Evolutionary conservation across 2,113 vertebrate genomes (phyloP), one percentile per base, ranked within the genome.

Genomic region (Silurus glanis): DNA sequence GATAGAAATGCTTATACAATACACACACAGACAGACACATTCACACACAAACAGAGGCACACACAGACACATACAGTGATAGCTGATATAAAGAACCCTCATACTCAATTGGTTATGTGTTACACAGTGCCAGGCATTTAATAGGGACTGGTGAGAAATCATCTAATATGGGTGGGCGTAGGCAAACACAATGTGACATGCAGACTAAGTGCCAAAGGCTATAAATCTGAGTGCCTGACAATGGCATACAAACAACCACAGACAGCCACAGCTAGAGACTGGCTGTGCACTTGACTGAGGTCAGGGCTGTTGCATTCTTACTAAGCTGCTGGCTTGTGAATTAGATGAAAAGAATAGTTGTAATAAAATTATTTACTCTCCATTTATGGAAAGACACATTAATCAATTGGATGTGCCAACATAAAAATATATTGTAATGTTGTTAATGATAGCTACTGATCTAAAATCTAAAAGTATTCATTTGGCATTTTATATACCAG

Each of bases 41-140:
- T 89, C 55, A 79, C 84, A 85, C 79, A 91, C 82, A 88, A 86
- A 79, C 86, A 86, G 37, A 37, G 75, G 87, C 83, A 89, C 88
- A 90, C 85, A 88, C 84, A 90, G 72, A 82, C 87, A 89, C 87
- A 80, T 85, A 72, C 51, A 72, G 49, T 85, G 23, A 81, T 88
- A 90, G 84, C 79, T 87, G 88, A 88, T 75, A 80, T 62, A 80
- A 84, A 74, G 59, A 81, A 49, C 81, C 25, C 89, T 69, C 86
- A 83, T 87, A 86, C 72, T 53, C 89, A 88, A 72, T 88, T 81
- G 88, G 90, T 90, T 91, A 83, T 87, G 81, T 67, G 71, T 88
- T 82, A 88, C 59, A 79, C 84, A 45, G 80, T 92, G 92, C 88
- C 90, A 89, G 91, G 90, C 92, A 93, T 92, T 93, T 89, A 85